Percentiles rank a stretch among this genome's conserved stretches.
Conservation (phyloP, 2,113 vertebrate genomes). For the Petrocephalus zakoni region DNA sequence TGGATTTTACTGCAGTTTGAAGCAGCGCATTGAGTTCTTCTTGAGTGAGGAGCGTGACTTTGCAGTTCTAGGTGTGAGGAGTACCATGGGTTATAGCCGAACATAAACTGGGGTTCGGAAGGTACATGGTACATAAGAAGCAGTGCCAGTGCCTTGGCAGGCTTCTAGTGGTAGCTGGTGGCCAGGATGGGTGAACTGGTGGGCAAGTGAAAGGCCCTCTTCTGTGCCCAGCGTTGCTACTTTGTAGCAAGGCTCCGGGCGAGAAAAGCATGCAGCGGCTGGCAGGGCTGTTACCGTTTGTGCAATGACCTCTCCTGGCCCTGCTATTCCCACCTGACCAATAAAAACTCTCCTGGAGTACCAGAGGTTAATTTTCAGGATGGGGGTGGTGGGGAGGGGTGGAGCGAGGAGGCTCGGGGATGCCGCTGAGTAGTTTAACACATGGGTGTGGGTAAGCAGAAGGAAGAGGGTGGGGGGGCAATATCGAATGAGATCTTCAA, state of each 20-base stretch:
- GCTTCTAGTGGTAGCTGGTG: conserved; percentile 28
- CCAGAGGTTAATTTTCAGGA: conserved; percentile 39
- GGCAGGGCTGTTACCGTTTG: conserved; percentile 30
- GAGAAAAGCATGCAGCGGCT: conserved; percentile 39
- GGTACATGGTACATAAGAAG: neutral
- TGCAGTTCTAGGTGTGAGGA: neutral
- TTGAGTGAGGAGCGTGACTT: neutral
- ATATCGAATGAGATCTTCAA: conserved; percentile 50
- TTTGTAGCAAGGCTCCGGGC: conserved; percentile 35
- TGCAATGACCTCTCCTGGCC: conserved; percentile 42
- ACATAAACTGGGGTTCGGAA: neutral
- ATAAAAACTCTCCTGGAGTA: conserved; percentile 38
- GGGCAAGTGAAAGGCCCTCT: conserved; percentile 2
- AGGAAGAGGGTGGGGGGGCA: conserved; percentile 31
- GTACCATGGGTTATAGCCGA: neutral
- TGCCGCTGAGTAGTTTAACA: conserved; percentile 47
- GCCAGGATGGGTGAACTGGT: conserved; percentile 24
- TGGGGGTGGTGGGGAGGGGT: conserved; percentile 18
- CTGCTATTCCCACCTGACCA: conserved; percentile 47
- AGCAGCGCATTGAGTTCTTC: neutral
- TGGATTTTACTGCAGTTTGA: neutral
- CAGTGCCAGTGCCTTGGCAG: neutral
- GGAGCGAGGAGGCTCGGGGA: conserved; percentile 3
- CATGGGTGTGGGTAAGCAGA: conserved; percentile 38
- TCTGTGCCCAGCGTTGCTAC: neutral